These are phyloP conservation scores for Lycia hirtaria DNA, from an alignment of 2,888 invertebrate species.

Conservation along the genomic window DNA sequence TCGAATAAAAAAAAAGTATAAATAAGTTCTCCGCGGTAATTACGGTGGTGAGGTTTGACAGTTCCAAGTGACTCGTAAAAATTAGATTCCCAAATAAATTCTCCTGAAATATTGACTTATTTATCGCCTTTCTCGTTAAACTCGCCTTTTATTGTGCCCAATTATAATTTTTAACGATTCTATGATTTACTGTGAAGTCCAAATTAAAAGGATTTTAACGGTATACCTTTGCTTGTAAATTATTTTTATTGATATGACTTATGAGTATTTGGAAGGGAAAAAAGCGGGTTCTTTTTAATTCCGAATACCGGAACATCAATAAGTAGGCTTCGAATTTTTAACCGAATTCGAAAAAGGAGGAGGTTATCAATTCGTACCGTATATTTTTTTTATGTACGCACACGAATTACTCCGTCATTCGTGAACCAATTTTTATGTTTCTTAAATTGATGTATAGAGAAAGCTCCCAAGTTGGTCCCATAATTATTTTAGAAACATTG, in stretches of 20 bases:
- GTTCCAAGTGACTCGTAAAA: too few relatives aligned
- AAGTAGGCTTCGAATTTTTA: not conserved
- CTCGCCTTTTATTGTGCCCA: slow-evolving; percentile 25
- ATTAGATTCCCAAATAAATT: not conserved
- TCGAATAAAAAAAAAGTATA: too few relatives aligned
- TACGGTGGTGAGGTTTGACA: too few relatives aligned
- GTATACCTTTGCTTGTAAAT: slow-evolving; percentile 34
- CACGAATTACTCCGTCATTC: too few relatives aligned
- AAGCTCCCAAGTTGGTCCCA: too few relatives aligned
- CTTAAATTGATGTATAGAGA: too few relatives aligned
- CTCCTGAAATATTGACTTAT: slow-evolving; percentile 24
- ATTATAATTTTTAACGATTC: slow-evolving; percentile 42
- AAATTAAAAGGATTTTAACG: slow-evolving; percentile 40
- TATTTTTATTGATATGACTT: slow-evolving; percentile 35
- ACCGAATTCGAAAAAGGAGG: too few relatives aligned
- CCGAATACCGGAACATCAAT: not conserved
- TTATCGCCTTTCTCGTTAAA: slow-evolving; percentile 28
- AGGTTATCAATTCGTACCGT: too few relatives aligned
- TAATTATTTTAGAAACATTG: too few relatives aligned
- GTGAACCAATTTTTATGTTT: too few relatives aligned
- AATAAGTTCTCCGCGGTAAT: too few relatives aligned
- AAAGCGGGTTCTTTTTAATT: not conserved
- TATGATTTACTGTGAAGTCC: slow-evolving; percentile 34
- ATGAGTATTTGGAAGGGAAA: slow-evolving; percentile 28
- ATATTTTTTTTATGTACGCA: too few relatives aligned